Evolutionary conservation across 2,797 vertebrate genomes (phyloP), one percentile per base, ranked within the genome.

Genomic region (Anguilla anguilla): DNA sequence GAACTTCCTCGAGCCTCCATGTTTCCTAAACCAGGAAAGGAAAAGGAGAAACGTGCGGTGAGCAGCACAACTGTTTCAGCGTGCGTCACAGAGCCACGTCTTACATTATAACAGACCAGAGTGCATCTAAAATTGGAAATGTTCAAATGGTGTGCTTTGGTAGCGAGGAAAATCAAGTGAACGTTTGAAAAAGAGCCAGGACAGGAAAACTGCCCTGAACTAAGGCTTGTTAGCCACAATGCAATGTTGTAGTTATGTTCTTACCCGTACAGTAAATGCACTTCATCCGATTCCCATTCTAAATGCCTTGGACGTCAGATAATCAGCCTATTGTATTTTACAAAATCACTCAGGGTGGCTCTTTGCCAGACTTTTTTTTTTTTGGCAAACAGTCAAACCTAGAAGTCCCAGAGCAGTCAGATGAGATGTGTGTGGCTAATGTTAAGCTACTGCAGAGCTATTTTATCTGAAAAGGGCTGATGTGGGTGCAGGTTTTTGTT

Each of bases 1-100:
- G 94, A 95, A 95, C 96, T 96, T 96, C 96, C 96, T 95, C 92
- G 95, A 94, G 94, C 95, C 95, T 94, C 95, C 96, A 95, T 95
- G 96, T 95, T 94, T 95, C 95, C 96, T 97, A 94, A 94, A 96
- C 95, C 95, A 97, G 95, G 39, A 95, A 96, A 95, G 6, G 46
- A 49, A 51, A 39, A 81, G 11, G 13, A 57, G 74, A 39, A 35
- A 19, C 74, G 0, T 13, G 35, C 5, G 1, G 3, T 35, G 13
- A 74, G 28, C 10, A 77, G 15, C 35, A 19, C 28, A 77, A 39
- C 0, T 0, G 31, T 19, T 19, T 77, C 31, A 1, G 15, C 17
- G 7, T 17, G 15, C 5, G 5, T 77, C 39, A 77, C 31, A 77
- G 35, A 19, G 1, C 46, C 46, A 22, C 49, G 5, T 19, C 35